Percentiles rank a stretch among this genome's conserved stretches.
These are phyloP conservation scores for Drosophila mauritiana DNA, from an alignment of 1,140 invertebrate species.

Conservation along the genomic window DNA sequence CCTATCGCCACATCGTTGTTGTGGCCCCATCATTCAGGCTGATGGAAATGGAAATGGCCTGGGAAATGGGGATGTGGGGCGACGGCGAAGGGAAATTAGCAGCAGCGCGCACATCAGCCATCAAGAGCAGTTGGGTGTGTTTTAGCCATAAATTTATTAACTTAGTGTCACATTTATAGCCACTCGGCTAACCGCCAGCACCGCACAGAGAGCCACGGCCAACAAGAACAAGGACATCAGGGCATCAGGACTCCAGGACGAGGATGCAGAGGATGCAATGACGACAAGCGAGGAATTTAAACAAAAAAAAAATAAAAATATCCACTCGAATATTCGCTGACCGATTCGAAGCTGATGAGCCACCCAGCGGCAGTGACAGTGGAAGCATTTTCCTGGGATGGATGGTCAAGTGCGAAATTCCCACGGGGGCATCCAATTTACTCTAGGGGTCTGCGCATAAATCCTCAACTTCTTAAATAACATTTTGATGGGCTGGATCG, in stretches of 20 bases:
- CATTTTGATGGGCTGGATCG: too few species aligned
- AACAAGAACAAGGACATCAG: constrained; percentile 11
- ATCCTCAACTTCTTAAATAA: too few species aligned
- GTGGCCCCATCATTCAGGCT: constrained; percentile 19
- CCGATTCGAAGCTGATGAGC: constrained; percentile 45
- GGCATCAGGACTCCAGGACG: too few species aligned
- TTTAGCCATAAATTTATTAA: constrained; percentile 82
- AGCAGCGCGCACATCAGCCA: constrained; percentile 36
- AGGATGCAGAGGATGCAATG: not conserved
- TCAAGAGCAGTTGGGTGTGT: constrained; percentile 72
- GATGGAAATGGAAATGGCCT: constrained; percentile 34
- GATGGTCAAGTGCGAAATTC: too few species aligned
- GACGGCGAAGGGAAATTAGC: constrained; percentile 43
- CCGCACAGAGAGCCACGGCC: not conserved
- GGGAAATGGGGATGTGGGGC: constrained; percentile 9
- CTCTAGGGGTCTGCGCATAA: too few species aligned
- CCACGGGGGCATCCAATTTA: too few species aligned
- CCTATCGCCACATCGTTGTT: constrained; percentile 15
- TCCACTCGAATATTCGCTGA: constrained; percentile 40
- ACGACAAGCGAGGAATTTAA: constrained; percentile 11
- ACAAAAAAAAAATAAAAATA: constrained; percentile 2
- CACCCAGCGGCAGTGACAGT: not conserved
- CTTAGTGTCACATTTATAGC: constrained; percentile 82
- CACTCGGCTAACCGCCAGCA: constrained; percentile 56
- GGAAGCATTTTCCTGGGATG: not conserved